Conservation (phyloP, 2,113 vertebrate genomes). For the Scopus umbretta region DNA sequence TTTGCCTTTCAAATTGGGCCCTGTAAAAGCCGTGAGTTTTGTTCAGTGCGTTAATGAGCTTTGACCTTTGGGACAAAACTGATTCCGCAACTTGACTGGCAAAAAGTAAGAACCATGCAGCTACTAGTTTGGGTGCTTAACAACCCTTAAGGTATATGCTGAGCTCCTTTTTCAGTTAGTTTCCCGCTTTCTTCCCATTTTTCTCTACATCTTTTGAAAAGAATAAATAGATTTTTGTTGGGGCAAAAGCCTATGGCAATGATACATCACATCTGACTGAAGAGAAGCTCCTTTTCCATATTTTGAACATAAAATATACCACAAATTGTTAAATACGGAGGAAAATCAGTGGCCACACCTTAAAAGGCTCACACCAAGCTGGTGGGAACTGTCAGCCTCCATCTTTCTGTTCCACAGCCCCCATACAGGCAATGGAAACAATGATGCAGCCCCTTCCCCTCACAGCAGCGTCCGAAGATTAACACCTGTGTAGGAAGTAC, state of each 20-base stretch:
- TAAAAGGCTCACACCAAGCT: background rate
- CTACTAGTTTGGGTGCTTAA: background rate
- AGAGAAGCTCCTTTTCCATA: background rate
- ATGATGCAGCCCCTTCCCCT: background rate
- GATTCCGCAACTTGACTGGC: background rate
- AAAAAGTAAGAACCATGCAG: background rate
- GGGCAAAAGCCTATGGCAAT: background rate
- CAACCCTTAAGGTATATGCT: background rate
- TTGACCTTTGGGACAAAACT: background rate
- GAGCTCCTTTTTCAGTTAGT: background rate
- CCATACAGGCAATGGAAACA: rapidly evolving
- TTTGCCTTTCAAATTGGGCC: background rate
- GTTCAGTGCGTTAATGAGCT: background rate
- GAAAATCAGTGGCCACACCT: background rate
- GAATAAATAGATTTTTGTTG: background rate
- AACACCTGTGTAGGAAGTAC: background rate
- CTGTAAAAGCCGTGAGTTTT: background rate
- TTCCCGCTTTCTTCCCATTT: background rate
- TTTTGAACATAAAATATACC: background rate
- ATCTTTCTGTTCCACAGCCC: background rate
- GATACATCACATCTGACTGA: background rate
- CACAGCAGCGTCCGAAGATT: rapidly evolving
- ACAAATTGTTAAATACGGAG: background rate
- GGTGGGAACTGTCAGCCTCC: background rate
- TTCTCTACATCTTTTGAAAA: background rate